Base-by-base conservation (phyloP, 2,113 vertebrate genomes). In the Phodopus roborovskii region DNA sequence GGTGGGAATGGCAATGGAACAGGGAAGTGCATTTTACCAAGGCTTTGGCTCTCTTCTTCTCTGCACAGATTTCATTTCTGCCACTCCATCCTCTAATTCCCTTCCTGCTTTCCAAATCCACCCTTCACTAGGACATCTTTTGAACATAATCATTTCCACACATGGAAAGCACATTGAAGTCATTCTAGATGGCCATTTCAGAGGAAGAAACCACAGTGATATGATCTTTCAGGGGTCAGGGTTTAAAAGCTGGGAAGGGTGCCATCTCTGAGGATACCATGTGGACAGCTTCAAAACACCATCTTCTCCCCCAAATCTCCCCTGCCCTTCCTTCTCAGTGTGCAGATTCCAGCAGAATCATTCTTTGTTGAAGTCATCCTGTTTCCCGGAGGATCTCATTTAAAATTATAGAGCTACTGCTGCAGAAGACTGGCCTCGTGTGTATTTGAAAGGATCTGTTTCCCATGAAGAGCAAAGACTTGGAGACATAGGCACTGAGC, bases 21-120 rank as follows among this genome's bases (percentile, higher is more conserved):
- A 22, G 64, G 11, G 71, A 12, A 16, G 30, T 3, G 0, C 9
- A 0, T 22, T 56, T 20, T 0, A 4, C 0, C 22, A 0, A 19
- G 58, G 24, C 50, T 56, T 48, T 30, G 13, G 30, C 33, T 64
- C 33, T 22, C 3, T 42, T 22, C 71, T 17, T 50, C 75, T 12
- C n/a, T 36, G 0, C 4, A 45, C 58, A 36, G 9, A 68, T 42
- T 28, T 89, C 28, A 24, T 39, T 88, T n/a, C 2, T 48, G 7
- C 30, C 5, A 42, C 79, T 56, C 53, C 48, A 33, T 24, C 3
- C 16, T 60, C 45, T 42, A 16, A 5, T 1, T 3, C 20, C 81
- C 84, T 62, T 42, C 20, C 56, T 19, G 0, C 5, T n/a, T 39
- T 92, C 73, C 22, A 58, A 79, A 66, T 10, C 39, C 42, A 58